Evolutionary conservation across 2,888 invertebrate species (phyloP).

Genomic region (Neelides folsomi): DNA sequence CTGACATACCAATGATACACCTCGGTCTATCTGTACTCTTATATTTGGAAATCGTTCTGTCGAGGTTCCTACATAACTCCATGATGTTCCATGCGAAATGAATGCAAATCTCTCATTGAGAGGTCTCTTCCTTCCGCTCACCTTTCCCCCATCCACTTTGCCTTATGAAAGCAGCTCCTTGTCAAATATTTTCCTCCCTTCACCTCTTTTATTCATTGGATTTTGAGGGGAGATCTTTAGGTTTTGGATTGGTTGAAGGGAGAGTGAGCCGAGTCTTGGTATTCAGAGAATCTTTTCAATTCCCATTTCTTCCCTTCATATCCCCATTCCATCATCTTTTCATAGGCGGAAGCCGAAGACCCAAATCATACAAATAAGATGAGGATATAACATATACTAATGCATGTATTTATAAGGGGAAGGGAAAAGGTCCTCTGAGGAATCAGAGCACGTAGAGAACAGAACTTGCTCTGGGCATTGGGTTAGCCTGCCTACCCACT

Average conservation of each 20-base stretch:
- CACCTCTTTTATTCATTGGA: too few relatives aligned
- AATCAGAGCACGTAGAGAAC: conserved; percentile 10
- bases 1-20: too few relatives aligned
- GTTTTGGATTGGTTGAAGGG: neutral
- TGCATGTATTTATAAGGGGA: neutral
- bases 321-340: too few relatives aligned
- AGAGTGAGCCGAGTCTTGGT: neutral
- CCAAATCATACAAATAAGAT: too few relatives aligned
- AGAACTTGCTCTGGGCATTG: conserved; percentile 11
- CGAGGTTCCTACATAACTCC: too few relatives aligned
- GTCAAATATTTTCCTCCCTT: neutral
- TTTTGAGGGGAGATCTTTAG: too few relatives aligned
- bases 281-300: conserved; percentile 4
- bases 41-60: too few relatives aligned
- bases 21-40: too few relatives aligned
- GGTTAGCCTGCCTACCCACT: conserved; percentile 11
- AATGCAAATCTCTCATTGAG: conserved; percentile 15
- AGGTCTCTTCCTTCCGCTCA: conserved; percentile 1
- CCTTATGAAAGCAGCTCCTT: conserved; percentile 1
- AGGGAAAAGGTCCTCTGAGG: neutral
- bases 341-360: too few relatives aligned
- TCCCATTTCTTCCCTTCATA: neutral
- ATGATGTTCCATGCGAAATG: conserved; percentile 13
- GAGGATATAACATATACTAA: too few relatives aligned
- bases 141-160: neutral